These are phyloP conservation scores for Crocallis elinguaria DNA, from an alignment of 2,888 invertebrate species.

Conservation along the genomic window DNA sequence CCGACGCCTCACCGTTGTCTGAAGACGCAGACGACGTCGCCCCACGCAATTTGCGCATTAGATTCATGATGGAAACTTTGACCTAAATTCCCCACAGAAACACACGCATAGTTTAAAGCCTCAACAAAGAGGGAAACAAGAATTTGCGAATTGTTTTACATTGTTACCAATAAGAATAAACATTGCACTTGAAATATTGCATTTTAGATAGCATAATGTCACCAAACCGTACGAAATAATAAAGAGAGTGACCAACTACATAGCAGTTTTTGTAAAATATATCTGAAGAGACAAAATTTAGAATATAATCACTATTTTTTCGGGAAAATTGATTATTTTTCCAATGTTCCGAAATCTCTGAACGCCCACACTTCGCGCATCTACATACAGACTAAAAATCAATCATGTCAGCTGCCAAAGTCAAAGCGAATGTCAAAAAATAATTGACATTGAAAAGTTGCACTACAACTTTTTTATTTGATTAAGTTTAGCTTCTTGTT, in stretches of 20 bases:
- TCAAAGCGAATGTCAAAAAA: not conserved
- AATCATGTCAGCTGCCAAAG: not conserved
- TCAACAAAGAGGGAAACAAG: conserved; percentile 8
- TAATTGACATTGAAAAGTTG: not conserved
- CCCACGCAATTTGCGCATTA: conserved; percentile 94
- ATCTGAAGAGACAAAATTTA: not conserved
- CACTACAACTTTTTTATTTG: not conserved
- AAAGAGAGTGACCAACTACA: conserved; percentile 3
- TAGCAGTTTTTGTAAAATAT: not conserved
- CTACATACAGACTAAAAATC: conserved; percentile 7
- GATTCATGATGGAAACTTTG: conserved; percentile 88
- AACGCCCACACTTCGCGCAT: conserved; percentile 33
- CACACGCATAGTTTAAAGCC: conserved; percentile 3
- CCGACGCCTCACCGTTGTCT: conserved; percentile 85
- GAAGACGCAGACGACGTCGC: conserved; percentile 74
- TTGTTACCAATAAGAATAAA: conserved; percentile 21
- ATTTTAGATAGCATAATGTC: not conserved
- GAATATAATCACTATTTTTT: conserved; percentile 9
- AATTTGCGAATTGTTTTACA: conserved; percentile 13
- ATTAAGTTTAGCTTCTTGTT: not conserved
- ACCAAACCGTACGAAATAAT: not conserved
- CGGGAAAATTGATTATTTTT: conserved; percentile 36
- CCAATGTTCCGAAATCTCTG: conserved; percentile 5
- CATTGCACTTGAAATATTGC: conserved; percentile 24
- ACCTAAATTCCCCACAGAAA: conserved; percentile 1